Evolutionary conservation across 2,888 invertebrate genomes (phyloP).

Genomic region (Heteromyza rotundicornis): DNA sequence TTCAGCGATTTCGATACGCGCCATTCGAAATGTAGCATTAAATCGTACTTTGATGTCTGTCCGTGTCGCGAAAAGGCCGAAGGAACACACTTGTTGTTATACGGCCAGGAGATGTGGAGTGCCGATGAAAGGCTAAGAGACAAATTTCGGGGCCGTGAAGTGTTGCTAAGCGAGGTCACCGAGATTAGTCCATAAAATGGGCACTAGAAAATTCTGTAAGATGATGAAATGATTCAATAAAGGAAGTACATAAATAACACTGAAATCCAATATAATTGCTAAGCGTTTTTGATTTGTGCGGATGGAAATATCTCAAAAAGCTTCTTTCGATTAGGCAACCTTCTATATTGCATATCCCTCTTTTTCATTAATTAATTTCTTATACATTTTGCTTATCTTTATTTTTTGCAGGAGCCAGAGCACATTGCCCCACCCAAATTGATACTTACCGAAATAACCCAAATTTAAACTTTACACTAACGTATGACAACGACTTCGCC

Average conservation of each 20-base stretch:
- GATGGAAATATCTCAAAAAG: too few relatives aligned
- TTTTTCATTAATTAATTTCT: background rate
- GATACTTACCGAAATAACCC: slow-evolving; percentile 43
- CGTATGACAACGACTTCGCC: background rate
- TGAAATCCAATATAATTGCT: too few relatives aligned
- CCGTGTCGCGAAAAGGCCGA: slow-evolving; percentile 57
- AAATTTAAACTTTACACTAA: slow-evolving; percentile 35
- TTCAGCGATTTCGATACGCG: slow-evolving; percentile 36
- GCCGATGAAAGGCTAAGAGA: slow-evolving; percentile 16
- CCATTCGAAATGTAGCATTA: slow-evolving; percentile 35
- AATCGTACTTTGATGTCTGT: slow-evolving; percentile 50
- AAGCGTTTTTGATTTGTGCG: too few relatives aligned
- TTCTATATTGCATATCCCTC: too few relatives aligned
- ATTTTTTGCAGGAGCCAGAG: slow-evolving; percentile 19
- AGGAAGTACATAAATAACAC: too few relatives aligned
- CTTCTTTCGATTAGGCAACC: too few relatives aligned
- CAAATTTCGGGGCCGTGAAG: slow-evolving; percentile 32
- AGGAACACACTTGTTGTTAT: slow-evolving; percentile 47
- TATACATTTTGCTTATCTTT: slow-evolving; percentile 19
- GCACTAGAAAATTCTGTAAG: background rate
- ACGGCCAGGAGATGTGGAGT: slow-evolving; percentile 47
- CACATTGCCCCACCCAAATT: slow-evolving; percentile 35
- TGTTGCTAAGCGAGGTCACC: slow-evolving; percentile 39
- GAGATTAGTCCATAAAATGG: slow-evolving; percentile 31
- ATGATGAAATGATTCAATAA: background rate